Conservation (phyloP, 2,888 invertebrate genomes). For the Apodemia mormo region DNA sequence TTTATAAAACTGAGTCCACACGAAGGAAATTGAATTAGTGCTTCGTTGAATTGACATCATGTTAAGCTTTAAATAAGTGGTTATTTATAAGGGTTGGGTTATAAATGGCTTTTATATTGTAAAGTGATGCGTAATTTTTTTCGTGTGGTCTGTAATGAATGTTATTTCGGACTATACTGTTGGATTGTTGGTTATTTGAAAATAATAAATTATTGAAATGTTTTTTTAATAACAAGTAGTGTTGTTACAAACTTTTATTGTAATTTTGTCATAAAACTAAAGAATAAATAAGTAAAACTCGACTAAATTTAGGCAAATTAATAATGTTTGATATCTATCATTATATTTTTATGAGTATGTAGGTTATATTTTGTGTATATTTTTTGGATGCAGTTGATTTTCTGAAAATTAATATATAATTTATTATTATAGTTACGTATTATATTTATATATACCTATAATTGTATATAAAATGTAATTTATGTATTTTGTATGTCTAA, state of each 20-base stretch:
- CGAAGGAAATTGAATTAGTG: conserved; percentile 32
- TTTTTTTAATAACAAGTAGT: conserved; percentile 10
- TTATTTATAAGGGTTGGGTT: conserved; percentile 18
- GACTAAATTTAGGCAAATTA: background rate
- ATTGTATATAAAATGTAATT: background rate
- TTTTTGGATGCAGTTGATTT: background rate
- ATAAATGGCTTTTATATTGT: conserved; percentile 20
- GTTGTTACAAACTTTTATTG: conserved; percentile 10
- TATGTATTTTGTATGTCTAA: background rate
- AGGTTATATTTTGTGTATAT: background rate
- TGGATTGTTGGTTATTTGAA: conserved; percentile 25
- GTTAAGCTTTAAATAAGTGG: conserved; percentile 22
- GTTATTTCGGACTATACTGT: conserved; percentile 35
- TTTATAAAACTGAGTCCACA: conserved; percentile 31
- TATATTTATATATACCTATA: background rate
- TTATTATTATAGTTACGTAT: background rate
- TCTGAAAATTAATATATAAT: background rate
- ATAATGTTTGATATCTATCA: background rate
- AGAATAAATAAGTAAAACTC: background rate
- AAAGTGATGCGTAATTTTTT: conserved; percentile 27
- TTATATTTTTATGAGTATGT: background rate
- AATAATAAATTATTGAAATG: conserved; percentile 3
- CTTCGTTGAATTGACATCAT: conserved; percentile 21
- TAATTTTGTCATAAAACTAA: conserved; percentile 5
- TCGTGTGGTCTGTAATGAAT: conserved; percentile 30